These are phyloP conservation scores for Clusia tigrina DNA, from an alignment of 2,888 invertebrate species.

Conservation along the genomic window DNA sequence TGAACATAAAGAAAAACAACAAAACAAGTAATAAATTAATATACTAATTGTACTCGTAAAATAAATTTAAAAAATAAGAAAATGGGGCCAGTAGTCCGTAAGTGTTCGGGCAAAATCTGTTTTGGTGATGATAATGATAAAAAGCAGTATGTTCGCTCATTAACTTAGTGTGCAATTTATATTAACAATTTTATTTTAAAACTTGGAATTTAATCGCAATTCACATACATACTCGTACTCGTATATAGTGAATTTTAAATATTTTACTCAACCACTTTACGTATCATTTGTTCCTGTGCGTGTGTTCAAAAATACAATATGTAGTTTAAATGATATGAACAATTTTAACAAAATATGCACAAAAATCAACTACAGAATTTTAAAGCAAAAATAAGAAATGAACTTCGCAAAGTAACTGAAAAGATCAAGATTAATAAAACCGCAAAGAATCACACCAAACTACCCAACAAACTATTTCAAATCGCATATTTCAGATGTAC, in stretches of 20 bases:
- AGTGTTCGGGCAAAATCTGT: conserved; percentile 65
- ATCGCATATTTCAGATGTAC: conserved; percentile 66
- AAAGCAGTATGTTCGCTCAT: neutral
- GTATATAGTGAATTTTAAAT: neutral
- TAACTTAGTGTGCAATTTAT: conserved; percentile 9
- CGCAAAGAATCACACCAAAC: conserved; percentile 29
- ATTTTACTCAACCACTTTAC: neutral
- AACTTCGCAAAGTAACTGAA: conserved; percentile 36
- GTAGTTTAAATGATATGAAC: neutral
- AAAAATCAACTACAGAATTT: conserved; percentile 30
- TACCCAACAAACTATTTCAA: conserved; percentile 50
- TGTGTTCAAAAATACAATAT: conserved; percentile 12
- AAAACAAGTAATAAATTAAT: conserved; percentile 35
- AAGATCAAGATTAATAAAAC: conserved; percentile 27
- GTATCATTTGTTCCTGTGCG: neutral
- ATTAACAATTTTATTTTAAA: conserved; percentile 11
- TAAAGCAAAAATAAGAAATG: conserved; percentile 31
- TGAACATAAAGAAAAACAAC: conserved; percentile 54
- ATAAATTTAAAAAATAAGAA: conserved; percentile 23
- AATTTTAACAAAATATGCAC: conserved; percentile 1
- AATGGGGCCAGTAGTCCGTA: conserved; percentile 65
- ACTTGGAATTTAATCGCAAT: conserved; percentile 2
- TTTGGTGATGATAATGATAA: conserved; percentile 57
- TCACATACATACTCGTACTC: conserved; percentile 7
- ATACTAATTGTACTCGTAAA: conserved; percentile 11